A percentile compares a stretch with the other conserved stretches of the same genome.
phyloP scores from a whole-genome alignment of 2,113 vertebrate genomes.

The Pica pica region DNA sequence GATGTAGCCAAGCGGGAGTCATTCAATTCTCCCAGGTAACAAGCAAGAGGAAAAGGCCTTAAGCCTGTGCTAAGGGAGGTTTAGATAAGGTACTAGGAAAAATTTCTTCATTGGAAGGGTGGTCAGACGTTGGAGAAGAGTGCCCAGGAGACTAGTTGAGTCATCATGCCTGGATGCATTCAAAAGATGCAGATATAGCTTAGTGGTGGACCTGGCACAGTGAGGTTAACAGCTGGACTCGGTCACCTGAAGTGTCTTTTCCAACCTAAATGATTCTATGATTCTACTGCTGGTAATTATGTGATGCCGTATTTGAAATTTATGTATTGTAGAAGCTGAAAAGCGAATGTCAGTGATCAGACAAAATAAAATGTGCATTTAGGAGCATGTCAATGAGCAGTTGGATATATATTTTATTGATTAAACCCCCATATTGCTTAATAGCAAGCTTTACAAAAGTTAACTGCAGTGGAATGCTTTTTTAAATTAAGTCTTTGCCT shows the following conservation, averaged over 20 bases:
- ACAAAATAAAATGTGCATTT: background rate
- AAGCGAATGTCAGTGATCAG: background rate
- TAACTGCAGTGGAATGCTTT: background rate
- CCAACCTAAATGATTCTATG: background rate
- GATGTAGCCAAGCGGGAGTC: background rate
- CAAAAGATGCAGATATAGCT: background rate
- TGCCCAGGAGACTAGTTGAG: background rate
- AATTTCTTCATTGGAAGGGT: background rate
- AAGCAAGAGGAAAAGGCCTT: background rate
- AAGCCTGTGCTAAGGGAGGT: background rate
- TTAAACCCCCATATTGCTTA: background rate
- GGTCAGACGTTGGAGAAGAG: background rate
- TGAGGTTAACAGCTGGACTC: background rate
- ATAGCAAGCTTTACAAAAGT: background rate
- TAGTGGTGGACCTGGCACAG: background rate
- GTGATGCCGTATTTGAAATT: background rate
- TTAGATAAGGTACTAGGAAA: background rate
- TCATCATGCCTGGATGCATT: accelerated
- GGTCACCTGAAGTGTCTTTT: background rate
- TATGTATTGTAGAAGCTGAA: background rate
- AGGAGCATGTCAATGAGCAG: background rate
- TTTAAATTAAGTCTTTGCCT: background rate
- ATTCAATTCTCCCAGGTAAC: background rate
- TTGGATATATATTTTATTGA: background rate
- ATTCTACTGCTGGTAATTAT: background rate